phyloP scores from a whole-genome alignment of 1,140 invertebrate species.

The Charaxes varanes region DNA sequence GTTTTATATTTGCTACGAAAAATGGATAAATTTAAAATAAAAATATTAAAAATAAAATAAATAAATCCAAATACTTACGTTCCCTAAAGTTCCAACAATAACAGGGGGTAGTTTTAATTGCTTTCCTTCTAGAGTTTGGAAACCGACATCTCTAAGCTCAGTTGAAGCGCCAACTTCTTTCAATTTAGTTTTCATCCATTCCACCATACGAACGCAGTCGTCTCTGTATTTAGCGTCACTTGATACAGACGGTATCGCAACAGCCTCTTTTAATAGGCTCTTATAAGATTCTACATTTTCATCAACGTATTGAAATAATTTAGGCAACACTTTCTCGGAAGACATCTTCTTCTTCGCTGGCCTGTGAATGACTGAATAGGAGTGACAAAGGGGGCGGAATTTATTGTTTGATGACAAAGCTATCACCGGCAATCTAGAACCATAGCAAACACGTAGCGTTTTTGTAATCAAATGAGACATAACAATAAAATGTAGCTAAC shows the following conservation, averaged over 20 bases:
- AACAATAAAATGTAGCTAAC: constrained; percentile 13
- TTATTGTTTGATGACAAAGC: constrained; percentile 21
- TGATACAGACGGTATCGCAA: constrained; percentile 97
- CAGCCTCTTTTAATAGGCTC: constrained; percentile 86
- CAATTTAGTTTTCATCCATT: constrained; percentile 86
- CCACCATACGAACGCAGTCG: constrained; percentile 81
- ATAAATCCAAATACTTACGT: constrained; percentile 50
- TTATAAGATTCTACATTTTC: constrained; percentile 86
- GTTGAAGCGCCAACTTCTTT: constrained; percentile 84
- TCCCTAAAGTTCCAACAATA: constrained; percentile 88
- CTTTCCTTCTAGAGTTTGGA: constrained; percentile 83
- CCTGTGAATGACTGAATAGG: constrained; percentile 30
- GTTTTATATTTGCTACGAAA: no score
- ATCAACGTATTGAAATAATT: constrained; percentile 83
- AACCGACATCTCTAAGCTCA: constrained; percentile 88
- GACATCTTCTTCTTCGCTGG: constrained; percentile 45
- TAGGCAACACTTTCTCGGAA: constrained; percentile 46
- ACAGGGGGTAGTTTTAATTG: constrained; percentile 90
- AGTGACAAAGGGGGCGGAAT: constrained; percentile 17
- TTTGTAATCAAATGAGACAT: constrained; percentile 24
- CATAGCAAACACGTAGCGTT: constrained; percentile 24
- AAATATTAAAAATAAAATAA: constrained; percentile 1
- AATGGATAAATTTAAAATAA: no score
- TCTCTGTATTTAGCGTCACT: constrained; percentile 86
- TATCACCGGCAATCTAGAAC: constrained; percentile 32